A percentile compares a stretch with the other conserved stretches of the same genome.
phyloP scores from a whole-genome alignment of 2,113 vertebrate species.

The Platysternon megacephalum region DNA sequence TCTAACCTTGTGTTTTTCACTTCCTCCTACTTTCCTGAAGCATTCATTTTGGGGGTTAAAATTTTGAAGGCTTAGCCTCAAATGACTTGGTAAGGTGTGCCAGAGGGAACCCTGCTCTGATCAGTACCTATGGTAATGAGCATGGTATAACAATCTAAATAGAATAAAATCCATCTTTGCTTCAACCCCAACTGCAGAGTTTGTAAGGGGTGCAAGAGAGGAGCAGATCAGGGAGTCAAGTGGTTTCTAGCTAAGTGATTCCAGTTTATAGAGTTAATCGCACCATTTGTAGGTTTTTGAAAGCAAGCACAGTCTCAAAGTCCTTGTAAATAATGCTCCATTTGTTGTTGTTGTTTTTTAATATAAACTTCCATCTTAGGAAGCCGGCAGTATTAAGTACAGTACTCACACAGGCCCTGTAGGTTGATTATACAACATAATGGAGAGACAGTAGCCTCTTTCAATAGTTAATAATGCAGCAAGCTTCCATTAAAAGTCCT shows the following conservation, averaged over 20 bases:
- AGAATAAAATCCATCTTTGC: not conserved
- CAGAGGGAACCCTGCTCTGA: not conserved
- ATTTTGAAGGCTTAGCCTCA: not conserved
- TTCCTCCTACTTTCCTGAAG: constrained; percentile 5
- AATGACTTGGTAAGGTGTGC: not conserved
- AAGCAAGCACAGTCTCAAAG: not conserved
- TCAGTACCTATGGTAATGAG: not conserved
- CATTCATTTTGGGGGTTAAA: not conserved
- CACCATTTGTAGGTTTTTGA: not conserved
- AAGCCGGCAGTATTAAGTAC: not conserved
- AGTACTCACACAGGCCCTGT: not conserved
- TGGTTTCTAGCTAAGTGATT: constrained; percentile 23
- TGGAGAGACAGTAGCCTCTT: not conserved
- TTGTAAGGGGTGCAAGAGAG: not conserved
- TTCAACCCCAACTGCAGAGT: not conserved
- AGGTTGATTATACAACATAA: not conserved
- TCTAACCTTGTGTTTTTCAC: not conserved
- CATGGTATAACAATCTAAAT: not conserved
- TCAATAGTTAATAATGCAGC: not conserved
- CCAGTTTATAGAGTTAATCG: not conserved
- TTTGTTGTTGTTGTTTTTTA: not conserved
- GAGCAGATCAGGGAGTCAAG: not conserved
- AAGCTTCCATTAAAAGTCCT: not conserved
- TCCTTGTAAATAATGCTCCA: not conserved
- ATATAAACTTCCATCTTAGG: not conserved